Conservation (phyloP, 2,113 vertebrate genomes). For the Sinocyclocheilus anophthalmus region DNA sequence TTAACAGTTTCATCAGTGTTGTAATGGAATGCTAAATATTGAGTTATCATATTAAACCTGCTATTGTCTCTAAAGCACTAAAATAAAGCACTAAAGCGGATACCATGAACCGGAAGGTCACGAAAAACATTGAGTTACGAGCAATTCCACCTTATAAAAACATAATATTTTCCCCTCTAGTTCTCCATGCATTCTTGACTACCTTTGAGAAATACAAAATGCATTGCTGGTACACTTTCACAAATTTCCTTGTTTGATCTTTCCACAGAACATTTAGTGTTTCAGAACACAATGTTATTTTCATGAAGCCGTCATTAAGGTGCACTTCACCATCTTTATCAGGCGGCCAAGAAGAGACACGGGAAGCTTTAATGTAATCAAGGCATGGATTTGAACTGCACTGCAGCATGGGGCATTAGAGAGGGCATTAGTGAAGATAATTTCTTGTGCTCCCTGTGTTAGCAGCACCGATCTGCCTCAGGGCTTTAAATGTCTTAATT, state of each 20-base stretch:
- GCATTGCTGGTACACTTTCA: neutral
- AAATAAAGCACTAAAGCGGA: neutral
- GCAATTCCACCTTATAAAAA: neutral
- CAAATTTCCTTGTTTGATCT: slow-evolving; percentile 42
- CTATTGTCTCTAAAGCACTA: neutral
- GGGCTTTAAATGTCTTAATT: slow-evolving; percentile 33
- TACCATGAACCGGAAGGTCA: neutral
- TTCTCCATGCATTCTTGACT: neutral
- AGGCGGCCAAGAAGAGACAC: slow-evolving; percentile 41
- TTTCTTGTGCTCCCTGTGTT: slow-evolving; percentile 47
- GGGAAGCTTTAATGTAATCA: slow-evolving; percentile 52
- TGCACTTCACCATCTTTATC: slow-evolving; percentile 48
- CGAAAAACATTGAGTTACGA: neutral
- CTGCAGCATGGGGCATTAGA: slow-evolving; percentile 13
- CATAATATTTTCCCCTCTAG: neutral
- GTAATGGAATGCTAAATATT: slow-evolving; percentile 2
- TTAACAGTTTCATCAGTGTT: neutral
- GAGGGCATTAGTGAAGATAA: slow-evolving; percentile 21
- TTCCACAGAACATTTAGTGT: neutral
- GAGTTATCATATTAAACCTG: neutral
- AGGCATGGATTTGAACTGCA: slow-evolving; percentile 42
- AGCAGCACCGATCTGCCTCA: slow-evolving; percentile 28
- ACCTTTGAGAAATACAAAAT: too few relatives aligned
- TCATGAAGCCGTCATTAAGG: slow-evolving; percentile 55
- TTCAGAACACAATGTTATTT: slow-evolving; percentile 49